Base-by-base conservation (phyloP, 2,113 vertebrate genomes). In the Vireo altiloquus region DNA sequence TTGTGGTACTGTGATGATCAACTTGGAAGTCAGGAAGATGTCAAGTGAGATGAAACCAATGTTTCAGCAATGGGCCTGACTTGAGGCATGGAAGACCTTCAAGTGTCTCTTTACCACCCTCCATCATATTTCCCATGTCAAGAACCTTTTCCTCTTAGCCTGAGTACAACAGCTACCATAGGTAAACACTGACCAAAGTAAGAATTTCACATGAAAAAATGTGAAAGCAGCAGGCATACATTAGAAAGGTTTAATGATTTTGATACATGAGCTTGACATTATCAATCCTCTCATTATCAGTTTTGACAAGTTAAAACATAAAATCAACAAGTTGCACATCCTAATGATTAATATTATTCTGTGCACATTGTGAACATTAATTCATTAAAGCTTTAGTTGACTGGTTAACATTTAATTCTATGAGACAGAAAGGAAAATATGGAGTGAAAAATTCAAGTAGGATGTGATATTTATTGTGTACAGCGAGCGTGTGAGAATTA, bases 401-500 rank as follows among this genome's bases (percentile, higher is more conserved):
- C 46, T 70, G 21, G 9, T 53, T 95, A 70, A 33, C 15, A 50
- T 66, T 69, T 92, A 76, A 35, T 72, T 79, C 61, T 59, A 5
- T 60, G 50, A 69, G 39, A 76, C 22, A 59, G 10, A 61, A 7
- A 70, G 80, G n/a, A 90, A 92, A 93, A 83, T 49, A 63, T 8
- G 49, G 40, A 72, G 15, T 46, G 57, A 87, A 85, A 91, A 94
- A 80, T 37, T 87, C 18, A 75, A 82, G 40, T 37, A 52, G n/a
- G 56, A 44, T 64, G 33, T 59, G 54, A 89, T 80, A 47, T 28
- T 92, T 78, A 10, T 25, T 89, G 7, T 20, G 28, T 60, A 31
- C 52, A 82, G 61, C 19, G 28, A 87, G 47, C 52, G n/a, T 76
- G 64, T 81, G 71, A 94, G 57, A 94, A 76, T 63, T 86, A 87